Conservation (phyloP, 2,888 invertebrate species). For the Caenorhabditis uteleia region DNA sequence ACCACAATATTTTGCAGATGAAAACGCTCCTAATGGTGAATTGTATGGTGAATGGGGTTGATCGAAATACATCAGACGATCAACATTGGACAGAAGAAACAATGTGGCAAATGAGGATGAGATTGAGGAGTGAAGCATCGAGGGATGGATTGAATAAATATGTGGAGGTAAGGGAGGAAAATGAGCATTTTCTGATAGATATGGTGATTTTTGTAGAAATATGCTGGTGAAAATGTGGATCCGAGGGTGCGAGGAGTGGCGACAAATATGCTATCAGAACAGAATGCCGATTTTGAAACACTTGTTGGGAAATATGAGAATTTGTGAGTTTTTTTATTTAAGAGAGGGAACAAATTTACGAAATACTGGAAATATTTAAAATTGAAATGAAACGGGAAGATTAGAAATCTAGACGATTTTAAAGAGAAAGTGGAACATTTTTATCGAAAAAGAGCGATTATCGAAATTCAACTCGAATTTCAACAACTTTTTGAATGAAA, state of each 20-base stretch:
- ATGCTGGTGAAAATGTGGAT: conserved; percentile 14
- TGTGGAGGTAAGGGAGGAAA: too few relatives aligned
- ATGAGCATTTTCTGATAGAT: not conserved
- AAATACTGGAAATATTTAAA: too few relatives aligned
- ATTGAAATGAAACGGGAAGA: too few relatives aligned
- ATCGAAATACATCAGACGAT: conserved; percentile 71
- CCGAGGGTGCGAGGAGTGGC: conserved; percentile 17
- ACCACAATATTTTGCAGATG: conserved; percentile 13
- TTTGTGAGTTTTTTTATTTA: conserved; percentile 25
- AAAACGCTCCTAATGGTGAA: conserved; percentile 40
- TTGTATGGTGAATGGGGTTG: conserved; percentile 73
- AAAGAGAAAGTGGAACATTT: not conserved
- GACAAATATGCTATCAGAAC: conserved; percentile 18
- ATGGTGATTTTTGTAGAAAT: conserved; percentile 14
- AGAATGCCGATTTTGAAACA: conserved; percentile 35
- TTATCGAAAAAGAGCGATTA: not conserved
- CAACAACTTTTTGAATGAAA: too few relatives aligned
- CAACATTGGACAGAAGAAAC: conserved; percentile 71
- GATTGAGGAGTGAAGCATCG: conserved; percentile 40
- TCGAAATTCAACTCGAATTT: not conserved
- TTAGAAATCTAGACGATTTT: not conserved
- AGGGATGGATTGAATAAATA: conserved; percentile 27
- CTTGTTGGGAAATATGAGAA: conserved; percentile 31
- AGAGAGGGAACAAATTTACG: too few relatives aligned
- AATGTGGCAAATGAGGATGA: conserved; percentile 49